These are phyloP conservation scores for Sturmia bella DNA, from an alignment of 2,888 invertebrate genomes.

Conservation along the genomic window DNA sequence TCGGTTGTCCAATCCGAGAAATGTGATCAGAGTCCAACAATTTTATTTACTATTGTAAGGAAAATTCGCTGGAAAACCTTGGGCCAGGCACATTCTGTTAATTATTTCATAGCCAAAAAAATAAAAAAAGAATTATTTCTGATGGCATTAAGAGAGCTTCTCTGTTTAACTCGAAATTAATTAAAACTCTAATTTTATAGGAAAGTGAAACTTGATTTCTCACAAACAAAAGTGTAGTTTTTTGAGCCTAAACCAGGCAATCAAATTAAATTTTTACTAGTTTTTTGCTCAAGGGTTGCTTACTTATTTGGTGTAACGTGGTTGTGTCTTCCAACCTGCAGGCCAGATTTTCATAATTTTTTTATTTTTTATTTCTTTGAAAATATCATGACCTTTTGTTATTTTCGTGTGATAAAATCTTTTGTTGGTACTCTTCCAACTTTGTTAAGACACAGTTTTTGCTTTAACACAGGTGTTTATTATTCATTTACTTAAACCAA, in stretches of 20 bases:
- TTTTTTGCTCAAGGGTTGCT: conserved; percentile 24
- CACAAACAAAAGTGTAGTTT: too few species aligned
- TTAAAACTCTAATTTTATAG: too few species aligned
- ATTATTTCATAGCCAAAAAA: too few species aligned
- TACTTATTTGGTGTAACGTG: conserved; percentile 2
- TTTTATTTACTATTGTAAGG: too few species aligned
- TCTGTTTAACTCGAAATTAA: too few species aligned
- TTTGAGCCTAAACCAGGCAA: not conserved
- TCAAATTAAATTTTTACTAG: conserved; percentile 13
- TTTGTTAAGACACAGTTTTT: conserved; percentile 44
- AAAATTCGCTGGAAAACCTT: too few species aligned
- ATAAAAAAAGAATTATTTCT: too few species aligned
- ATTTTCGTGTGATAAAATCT: conserved; percentile 57
- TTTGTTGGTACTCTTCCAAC: conserved; percentile 39
- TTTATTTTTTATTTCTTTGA: conserved; percentile 7
- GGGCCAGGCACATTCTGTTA: too few species aligned
- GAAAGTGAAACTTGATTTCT: too few species aligned
- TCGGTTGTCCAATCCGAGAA: too few species aligned
- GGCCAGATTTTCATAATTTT: conserved; percentile 4
- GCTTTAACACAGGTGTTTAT: conserved; percentile 58
- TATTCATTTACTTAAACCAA: conserved; percentile 33
- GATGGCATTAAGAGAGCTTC: too few species aligned
- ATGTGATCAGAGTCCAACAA: too few species aligned
- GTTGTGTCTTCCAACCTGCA: conserved; percentile 9
- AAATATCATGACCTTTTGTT: conserved; percentile 65